phyloP scores from a whole-genome alignment of 2,113 vertebrate species.

The Haliaeetus leucogaster region DNA sequence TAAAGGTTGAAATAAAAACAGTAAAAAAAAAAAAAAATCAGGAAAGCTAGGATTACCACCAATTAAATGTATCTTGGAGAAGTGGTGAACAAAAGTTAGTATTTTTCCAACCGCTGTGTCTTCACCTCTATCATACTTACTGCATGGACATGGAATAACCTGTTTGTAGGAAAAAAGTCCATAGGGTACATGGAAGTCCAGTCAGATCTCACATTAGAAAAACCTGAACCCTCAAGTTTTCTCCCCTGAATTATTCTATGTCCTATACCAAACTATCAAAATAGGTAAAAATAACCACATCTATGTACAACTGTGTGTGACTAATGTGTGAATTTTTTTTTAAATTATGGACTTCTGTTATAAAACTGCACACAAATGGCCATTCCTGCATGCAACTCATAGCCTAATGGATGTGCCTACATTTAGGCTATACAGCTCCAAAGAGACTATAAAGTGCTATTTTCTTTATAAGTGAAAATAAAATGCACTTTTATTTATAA shows the following conservation, averaged over 20 bases:
- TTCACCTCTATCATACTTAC: not conserved
- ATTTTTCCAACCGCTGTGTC: not conserved
- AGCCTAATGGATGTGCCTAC: not conserved
- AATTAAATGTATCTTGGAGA: not conserved
- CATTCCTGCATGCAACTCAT: not conserved
- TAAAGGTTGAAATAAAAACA: not conserved
- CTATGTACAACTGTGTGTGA: not conserved
- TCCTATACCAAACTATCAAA: not conserved
- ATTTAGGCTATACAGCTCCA: not conserved
- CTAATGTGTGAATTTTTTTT: not conserved
- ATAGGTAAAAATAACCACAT: not conserved
- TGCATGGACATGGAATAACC: not conserved
- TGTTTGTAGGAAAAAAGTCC: not conserved
- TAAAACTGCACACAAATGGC: not conserved
- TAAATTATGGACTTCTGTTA: not conserved
- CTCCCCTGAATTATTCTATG: not conserved
- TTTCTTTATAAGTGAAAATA: not conserved
- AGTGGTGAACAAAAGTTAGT: not conserved
- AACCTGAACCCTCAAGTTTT: not conserved
- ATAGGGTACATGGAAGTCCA: not conserved
- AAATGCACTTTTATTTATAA: not conserved
- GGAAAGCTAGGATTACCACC: not conserved
- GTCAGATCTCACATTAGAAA: not conserved
- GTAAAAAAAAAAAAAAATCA: not conserved
- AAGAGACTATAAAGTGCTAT: not conserved